These are phyloP conservation scores for Andrena bicolor DNA, from an alignment of 2,888 invertebrate genomes.

Conservation along the genomic window DNA sequence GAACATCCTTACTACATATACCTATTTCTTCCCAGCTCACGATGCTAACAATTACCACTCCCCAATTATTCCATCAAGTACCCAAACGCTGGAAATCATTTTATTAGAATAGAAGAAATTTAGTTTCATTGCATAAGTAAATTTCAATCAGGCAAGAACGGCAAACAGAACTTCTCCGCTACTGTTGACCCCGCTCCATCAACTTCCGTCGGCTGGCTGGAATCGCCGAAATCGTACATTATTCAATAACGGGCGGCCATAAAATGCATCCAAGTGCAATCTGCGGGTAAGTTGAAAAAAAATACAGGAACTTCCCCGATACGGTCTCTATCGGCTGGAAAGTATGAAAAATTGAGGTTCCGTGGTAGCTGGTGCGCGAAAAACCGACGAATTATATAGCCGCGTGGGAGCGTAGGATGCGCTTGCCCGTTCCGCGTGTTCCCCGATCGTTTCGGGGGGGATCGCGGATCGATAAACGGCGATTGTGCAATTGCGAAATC, in stretches of 20 bases:
- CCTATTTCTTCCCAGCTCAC: no score
- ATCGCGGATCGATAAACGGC: conserved; percentile 56
- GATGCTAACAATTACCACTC: no score
- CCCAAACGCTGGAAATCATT: background rate
- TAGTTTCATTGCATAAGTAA: background rate
- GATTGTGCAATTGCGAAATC: conserved; percentile 59
- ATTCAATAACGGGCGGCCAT: conserved; percentile 21
- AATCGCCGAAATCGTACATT: conserved; percentile 1
- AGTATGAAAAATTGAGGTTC: conserved; percentile 10
- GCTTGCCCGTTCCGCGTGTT: conserved; percentile 35
- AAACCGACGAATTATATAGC: conserved; percentile 21
- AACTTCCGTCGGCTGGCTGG: background rate
- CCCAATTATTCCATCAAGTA: background rate
- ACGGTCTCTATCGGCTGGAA: background rate
- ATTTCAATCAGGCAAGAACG: background rate
- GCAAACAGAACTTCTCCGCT: background rate
- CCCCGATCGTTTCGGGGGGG: conserved; percentile 29
- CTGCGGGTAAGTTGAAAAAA: background rate
- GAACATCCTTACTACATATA: no score
- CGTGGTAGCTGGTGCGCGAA: background rate
- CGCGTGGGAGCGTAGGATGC: background rate
- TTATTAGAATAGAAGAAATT: background rate
- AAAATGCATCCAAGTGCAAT: conserved; percentile 5
- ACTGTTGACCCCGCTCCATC: background rate
- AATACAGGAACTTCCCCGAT: background rate